Percentiles rank a stretch among this genome's conserved stretches.
These are phyloP conservation scores for Neotoxoptera formosana DNA, from an alignment of 1,140 invertebrate species.

Conservation along the genomic window DNA sequence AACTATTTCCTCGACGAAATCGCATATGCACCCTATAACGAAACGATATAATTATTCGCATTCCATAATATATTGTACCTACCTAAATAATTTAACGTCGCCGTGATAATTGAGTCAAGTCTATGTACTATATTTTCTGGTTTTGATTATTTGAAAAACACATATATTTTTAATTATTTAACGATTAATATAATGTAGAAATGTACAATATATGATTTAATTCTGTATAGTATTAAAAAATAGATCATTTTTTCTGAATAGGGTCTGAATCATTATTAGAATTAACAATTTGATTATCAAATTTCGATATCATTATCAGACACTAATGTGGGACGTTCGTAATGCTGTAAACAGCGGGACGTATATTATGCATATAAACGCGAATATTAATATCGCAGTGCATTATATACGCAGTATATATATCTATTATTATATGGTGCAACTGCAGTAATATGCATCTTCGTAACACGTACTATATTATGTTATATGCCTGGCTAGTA, in stretches of 20 bases:
- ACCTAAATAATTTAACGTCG: background rate
- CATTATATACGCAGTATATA: background rate
- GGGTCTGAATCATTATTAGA: too few relatives aligned
- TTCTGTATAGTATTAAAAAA: background rate
- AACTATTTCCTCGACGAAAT: background rate
- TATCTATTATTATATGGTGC: background rate
- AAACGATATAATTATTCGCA: background rate
- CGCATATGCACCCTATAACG: too few relatives aligned
- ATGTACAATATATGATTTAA: background rate
- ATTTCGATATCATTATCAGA: background rate
- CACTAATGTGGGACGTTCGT: background rate
- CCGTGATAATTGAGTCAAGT: background rate
- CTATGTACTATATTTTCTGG: background rate
- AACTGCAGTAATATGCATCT: background rate
- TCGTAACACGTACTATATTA: background rate
- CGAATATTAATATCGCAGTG: background rate
- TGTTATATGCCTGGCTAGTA: background rate
- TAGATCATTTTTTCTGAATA: background rate
- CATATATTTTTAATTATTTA: too few relatives aligned
- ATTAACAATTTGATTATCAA: too few relatives aligned
- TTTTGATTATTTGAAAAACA: too few relatives aligned
- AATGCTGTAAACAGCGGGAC: background rate
- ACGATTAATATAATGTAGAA: too few relatives aligned
- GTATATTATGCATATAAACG: too few relatives aligned
- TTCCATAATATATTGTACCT: background rate